phyloP scores from a whole-genome alignment of 2,888 invertebrate species.

The Aleiodes alternator region DNA sequence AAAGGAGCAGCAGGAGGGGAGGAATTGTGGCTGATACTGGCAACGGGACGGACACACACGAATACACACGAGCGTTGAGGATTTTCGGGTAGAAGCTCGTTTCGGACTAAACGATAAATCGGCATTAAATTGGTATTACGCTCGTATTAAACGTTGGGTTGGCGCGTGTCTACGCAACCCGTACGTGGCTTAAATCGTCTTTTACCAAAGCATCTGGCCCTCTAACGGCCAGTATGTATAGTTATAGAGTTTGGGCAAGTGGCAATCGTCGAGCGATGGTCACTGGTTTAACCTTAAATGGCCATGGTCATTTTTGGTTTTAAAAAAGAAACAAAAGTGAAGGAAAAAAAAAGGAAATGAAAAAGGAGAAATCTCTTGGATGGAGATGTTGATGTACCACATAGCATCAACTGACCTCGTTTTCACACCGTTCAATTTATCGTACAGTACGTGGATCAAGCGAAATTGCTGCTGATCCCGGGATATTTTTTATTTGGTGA shows the following conservation, averaged over 20 bases:
- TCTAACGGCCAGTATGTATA: background rate
- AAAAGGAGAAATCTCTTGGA: background rate
- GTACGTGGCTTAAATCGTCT: slow-evolving; percentile 66
- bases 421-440: slow-evolving; percentile 8
- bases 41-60: slow-evolving; percentile 7
- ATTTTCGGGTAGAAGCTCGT: slow-evolving; percentile 30
- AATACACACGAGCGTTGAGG: slow-evolving; percentile 12
- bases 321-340: background rate
- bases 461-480: slow-evolving; percentile 1
- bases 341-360: background rate
- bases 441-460: background rate
- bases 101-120: slow-evolving; percentile 66
- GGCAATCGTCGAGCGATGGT: background rate
- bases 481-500: background rate
- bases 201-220: slow-evolving; percentile 50
- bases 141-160: slow-evolving; percentile 63
- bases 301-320: background rate
- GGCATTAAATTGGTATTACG: slow-evolving; percentile 73
- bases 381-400: slow-evolving; percentile 17
- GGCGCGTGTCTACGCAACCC: slow-evolving; percentile 69
- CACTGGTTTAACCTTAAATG: slow-evolving; percentile 13
- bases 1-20: slow-evolving; percentile 19
- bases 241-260: background rate
- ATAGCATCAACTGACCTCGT: background rate
- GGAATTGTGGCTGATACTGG: slow-evolving; percentile 28